Base-by-base conservation (phyloP, 1,140 invertebrate genomes). In the Cotesia vestalis region DNA sequence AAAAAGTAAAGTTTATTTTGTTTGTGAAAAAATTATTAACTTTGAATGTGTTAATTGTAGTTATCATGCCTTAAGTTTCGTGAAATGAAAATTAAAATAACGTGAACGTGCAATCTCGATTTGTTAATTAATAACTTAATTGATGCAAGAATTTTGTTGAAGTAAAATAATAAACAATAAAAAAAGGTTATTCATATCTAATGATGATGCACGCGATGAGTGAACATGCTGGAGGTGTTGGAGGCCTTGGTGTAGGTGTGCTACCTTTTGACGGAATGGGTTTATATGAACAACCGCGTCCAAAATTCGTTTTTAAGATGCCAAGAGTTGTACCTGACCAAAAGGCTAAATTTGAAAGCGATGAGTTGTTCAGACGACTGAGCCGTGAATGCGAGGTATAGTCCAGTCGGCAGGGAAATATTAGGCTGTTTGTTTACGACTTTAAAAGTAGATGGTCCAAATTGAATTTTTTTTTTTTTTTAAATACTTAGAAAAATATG, bases 311-410 rank as follows among this genome's bases (percentile, higher is more conserved):
- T 77, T 96, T 96, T 86, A 97, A 96, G 88, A 98, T 98, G 96
- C 97, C 97, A 0, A 89, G 95, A 60, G 96, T 98, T 6, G 96
- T 98, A 51, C 94, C 96, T 1, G 96, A 98, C 83, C 97, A 99
- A 84, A 97, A 97, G 84, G 90, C 91, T 17, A 98, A 98, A 86
- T 98, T 98, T 83, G 96, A 98, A 83, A 96, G 94, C 35, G 96
- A 98, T 78, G 96, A 98, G 86, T 88, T 98, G 8, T 98, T 99
- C 82, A 91, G 96, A 80, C 91, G 96, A 80, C 88, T 99, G n/a
- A 96, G 95, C 81, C 90, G 96, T 52, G 96, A 98, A 86, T 95
- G 94, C 79, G 96, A 98, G 91, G 95, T 97, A 83, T n/a, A n/a
- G n/a, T n/a, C n/a, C n/a, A n/a, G n/a, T n/a, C n/a, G n/a, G n/a